These are phyloP conservation scores for Xanthostigma xanthostigma DNA, from an alignment of 2,888 invertebrate genomes.

Conservation along the genomic window DNA sequence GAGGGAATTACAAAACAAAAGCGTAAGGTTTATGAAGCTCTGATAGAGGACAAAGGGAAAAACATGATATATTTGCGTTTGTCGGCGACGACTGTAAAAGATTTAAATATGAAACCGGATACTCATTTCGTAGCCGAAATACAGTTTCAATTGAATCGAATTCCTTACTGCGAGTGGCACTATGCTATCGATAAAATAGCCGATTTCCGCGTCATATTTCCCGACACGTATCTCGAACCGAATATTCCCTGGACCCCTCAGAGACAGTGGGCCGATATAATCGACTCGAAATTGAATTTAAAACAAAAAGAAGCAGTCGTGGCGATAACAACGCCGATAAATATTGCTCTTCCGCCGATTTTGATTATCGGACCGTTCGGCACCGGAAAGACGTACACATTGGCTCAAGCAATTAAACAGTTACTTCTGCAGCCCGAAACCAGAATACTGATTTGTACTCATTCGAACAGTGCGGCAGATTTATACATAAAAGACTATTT, in stretches of 20 bases:
- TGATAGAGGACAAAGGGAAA: constrained; percentile 68
- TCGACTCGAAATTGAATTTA: constrained; percentile 50
- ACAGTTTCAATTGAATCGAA: constrained; percentile 65
- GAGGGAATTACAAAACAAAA: constrained; percentile 14
- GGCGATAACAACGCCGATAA: constrained; percentile 53
- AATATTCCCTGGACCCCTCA: constrained; percentile 54
- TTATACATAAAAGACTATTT: constrained; percentile 73
- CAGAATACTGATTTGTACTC: constrained; percentile 67
- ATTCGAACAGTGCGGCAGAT: constrained; percentile 78
- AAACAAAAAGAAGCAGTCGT: constrained; percentile 67
- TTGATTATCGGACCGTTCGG: constrained; percentile 68
- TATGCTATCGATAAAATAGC: constrained; percentile 62
- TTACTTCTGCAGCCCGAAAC: constrained; percentile 45
- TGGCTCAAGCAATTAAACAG: constrained; percentile 57
- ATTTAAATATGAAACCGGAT: constrained; percentile 44
- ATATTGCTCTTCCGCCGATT: constrained; percentile 50
- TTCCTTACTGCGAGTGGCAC: constrained; percentile 75
- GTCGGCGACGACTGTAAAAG: constrained; percentile 47
- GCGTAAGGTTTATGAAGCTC: constrained; percentile 51
- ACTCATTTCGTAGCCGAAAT: constrained; percentile 52
- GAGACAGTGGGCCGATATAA: constrained; percentile 47
- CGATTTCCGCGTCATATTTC: constrained; percentile 56
- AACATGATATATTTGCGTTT: constrained; percentile 60
- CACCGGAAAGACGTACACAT: constrained; percentile 75
- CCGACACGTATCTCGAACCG: constrained; percentile 44